Evolutionary conservation across 1,140 invertebrate species (phyloP).

Genomic region (Doryteuthis pealeii): DNA sequence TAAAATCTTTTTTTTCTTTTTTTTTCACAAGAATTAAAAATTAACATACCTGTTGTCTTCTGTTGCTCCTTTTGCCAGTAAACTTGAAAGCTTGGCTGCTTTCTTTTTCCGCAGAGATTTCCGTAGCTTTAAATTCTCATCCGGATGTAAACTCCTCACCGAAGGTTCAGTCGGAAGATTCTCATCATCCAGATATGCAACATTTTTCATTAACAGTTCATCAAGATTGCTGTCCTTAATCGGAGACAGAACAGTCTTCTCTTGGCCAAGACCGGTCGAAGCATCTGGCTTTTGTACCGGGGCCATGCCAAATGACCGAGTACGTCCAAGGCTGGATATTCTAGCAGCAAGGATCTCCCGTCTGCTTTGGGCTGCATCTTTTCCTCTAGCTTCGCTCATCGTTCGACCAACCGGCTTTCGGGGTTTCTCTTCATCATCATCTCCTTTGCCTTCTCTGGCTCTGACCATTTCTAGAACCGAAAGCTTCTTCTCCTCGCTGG

Average conservation of each 20-base stretch:
- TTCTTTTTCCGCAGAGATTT: background rate
- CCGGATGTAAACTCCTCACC: background rate
- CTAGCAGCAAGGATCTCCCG: too few species aligned
- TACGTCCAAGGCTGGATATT: background rate
- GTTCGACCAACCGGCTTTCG: background rate
- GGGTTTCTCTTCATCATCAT: background rate
- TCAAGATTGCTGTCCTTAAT: background rate
- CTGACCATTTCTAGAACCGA: background rate
- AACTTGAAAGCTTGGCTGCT: background rate
- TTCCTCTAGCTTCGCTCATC: background rate
- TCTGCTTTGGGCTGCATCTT: too few species aligned
- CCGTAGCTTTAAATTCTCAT: background rate
- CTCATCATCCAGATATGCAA: background rate
- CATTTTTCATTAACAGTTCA: background rate
- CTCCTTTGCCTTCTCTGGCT: background rate
- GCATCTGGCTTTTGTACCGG: background rate
- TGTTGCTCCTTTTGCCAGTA: background rate
- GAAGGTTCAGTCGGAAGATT: background rate
- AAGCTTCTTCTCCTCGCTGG: background rate
- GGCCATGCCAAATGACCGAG: background rate
- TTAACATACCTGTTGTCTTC: too few species aligned
- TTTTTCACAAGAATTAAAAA: too few species aligned
- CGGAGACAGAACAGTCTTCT: background rate
- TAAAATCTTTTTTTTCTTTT: too few species aligned
- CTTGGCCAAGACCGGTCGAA: background rate